Conservation (phyloP, 53 echinoderm and acorn worm genomes). For the Patiria pectinifera region DNA sequence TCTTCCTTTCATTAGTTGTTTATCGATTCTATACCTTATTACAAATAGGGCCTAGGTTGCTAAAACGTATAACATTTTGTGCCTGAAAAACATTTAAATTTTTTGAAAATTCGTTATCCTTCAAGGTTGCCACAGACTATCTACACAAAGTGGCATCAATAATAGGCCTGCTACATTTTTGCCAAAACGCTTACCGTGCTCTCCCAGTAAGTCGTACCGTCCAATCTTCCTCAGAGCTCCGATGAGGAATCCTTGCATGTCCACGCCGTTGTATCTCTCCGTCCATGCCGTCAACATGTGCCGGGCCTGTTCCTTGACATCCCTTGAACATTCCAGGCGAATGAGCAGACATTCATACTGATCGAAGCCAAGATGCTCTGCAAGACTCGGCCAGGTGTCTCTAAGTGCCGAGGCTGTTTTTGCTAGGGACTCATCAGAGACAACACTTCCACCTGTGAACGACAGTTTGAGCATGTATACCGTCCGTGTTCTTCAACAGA, state of each 20-base stretch:
- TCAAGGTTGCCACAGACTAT: not conserved
- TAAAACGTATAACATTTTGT: not conserved
- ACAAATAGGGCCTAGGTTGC: too few relatives aligned
- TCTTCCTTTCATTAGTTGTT: too few relatives aligned
- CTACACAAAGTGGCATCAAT: not conserved
- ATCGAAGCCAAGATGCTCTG: not conserved
- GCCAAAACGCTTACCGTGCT: not conserved
- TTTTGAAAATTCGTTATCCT: too few relatives aligned
- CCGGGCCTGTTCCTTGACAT: not conserved
- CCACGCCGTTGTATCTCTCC: not conserved
- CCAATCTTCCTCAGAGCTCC: not conserved
- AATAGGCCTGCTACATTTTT: not conserved
- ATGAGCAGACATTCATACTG: not conserved
- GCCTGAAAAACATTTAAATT: not conserved
- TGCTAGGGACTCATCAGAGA: not conserved
- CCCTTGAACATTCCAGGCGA: not conserved
- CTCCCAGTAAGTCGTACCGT: not conserved
- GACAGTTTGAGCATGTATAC: too few relatives aligned
- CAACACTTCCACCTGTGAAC: too few relatives aligned
- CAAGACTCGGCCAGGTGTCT: not conserved
- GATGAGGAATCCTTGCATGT: not conserved
- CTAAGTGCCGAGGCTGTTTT: not conserved
- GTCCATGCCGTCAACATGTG: not conserved
- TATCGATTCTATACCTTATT: too few relatives aligned
- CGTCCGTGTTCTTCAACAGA: too few relatives aligned